Percentiles rank a stretch among this genome's conserved stretches.
phyloP scores from a whole-genome alignment of 2,888 invertebrate genomes.

The Leptogaster cylindrica region DNA sequence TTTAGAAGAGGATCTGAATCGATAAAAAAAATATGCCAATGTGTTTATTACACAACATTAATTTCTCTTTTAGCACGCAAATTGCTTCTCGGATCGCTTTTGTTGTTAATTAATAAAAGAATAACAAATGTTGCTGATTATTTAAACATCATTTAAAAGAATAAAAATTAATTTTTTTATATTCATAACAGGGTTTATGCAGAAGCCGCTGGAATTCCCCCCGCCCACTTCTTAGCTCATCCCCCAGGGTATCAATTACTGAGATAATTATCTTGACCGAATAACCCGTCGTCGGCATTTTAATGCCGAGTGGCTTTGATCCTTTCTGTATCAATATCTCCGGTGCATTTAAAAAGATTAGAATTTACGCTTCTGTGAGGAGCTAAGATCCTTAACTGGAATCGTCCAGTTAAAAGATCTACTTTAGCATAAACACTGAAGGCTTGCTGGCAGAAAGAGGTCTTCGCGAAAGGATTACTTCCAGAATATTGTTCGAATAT shows the following conservation, averaged over 20 bases:
- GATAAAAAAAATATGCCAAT: too few relatives aligned
- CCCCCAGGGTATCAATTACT: conserved; percentile 30
- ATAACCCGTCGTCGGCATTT: conserved; percentile 24
- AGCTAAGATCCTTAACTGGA: not conserved
- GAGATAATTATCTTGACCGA: conserved; percentile 22
- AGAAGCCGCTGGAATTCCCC: too few relatives aligned
- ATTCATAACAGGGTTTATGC: too few relatives aligned
- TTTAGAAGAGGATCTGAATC: too few relatives aligned
- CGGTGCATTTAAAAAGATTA: conserved; percentile 16
- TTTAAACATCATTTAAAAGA: not conserved
- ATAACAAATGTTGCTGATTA: not conserved
- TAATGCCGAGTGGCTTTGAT: not conserved
- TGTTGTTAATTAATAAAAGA: too few relatives aligned
- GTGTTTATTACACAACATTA: too few relatives aligned
- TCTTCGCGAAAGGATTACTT: conserved; percentile 17
- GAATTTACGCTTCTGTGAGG: too few relatives aligned
- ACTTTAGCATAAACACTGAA: conserved; percentile 16
- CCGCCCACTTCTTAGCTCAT: too few relatives aligned
- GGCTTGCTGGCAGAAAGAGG: conserved; percentile 5
- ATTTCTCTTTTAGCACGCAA: too few relatives aligned
- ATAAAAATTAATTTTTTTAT: too few relatives aligned
- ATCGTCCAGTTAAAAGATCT: conserved; percentile 7
- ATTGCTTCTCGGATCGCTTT: not conserved
- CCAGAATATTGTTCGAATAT: not conserved
- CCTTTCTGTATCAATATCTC: conserved; percentile 16